Percentiles rank a stretch among this genome's conserved stretches.
Evolutionary conservation across 1,140 invertebrate species (phyloP).

Genomic region (Drosophila pandora): DNA sequence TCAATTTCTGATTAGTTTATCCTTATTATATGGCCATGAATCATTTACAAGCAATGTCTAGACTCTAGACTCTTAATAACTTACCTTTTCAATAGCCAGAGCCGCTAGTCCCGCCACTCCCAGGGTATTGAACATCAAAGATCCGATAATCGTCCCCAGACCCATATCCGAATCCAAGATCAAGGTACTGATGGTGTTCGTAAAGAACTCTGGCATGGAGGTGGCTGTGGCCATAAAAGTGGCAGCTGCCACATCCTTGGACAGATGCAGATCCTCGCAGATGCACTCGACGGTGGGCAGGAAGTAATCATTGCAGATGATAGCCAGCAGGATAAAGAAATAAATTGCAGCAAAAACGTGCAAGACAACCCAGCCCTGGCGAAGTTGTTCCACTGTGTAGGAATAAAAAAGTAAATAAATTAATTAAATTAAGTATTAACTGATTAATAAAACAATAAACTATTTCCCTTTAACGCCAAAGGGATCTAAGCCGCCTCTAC

Average conservation of each 20-base stretch:
- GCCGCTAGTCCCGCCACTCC: conserved; percentile 94
- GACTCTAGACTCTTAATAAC: neutral
- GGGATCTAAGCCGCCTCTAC: neutral
- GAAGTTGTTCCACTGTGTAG: conserved; percentile 85
- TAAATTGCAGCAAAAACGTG: conserved; percentile 92
- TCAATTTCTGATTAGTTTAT: neutral
- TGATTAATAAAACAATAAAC: neutral
- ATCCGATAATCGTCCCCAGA: conserved; percentile 92
- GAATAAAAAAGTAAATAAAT: neutral
- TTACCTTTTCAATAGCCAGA: conserved; percentile 89
- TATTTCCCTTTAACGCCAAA: neutral
- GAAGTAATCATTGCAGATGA: conserved; percentile 94
- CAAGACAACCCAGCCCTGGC: conserved; percentile 88
- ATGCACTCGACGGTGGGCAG: conserved; percentile 92
- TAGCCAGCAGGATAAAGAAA: conserved; percentile 90
- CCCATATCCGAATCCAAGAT: conserved; percentile 91
- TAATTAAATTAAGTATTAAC: neutral
- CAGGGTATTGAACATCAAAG: conserved; percentile 94
- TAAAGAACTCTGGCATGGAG: conserved; percentile 95
- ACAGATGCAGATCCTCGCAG: conserved; percentile 89
- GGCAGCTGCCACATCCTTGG: conserved; percentile 93
- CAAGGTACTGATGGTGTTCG: conserved; percentile 93
- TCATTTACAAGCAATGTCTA: no score
- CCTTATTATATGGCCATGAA: neutral
- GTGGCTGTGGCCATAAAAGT: conserved; percentile 97